Base-by-base conservation (phyloP, 2,888 invertebrate species). In the Melieria omissa region DNA sequence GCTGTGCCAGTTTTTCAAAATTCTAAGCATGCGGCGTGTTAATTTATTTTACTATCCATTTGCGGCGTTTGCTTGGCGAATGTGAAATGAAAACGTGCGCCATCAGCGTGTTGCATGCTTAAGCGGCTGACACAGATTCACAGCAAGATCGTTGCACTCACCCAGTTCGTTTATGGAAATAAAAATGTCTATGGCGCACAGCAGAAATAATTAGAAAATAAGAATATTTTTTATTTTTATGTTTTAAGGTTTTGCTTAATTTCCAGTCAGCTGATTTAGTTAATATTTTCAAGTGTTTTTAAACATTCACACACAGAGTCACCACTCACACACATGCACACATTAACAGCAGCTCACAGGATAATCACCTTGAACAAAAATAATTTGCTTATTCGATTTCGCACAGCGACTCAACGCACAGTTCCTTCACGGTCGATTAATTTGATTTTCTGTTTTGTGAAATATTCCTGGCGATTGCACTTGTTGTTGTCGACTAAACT, bases 1-100 rank as follows among this genome's bases (percentile, higher is more conserved):
- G 52, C 55, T 71, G 70, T 44, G 71, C 64, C 73, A 70, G 62
- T 71, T 74, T 65, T 66, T 54, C 47, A 64, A 14, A 42, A 63
- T 57, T 70, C 16, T 29, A 69, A 69, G 49, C 67, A 60, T 42
- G 47, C 16, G 9, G 41, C n/a, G 62, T 61, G 14, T 46, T 29
- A 49, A 47, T 29, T 29, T 29, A 29, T 14, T 14, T 16, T 55
- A 29, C 29, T 0, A 55, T 55, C 55, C 14, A 55, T 14, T 55
- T 8, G 9, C 55, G 14, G 16, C 55, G 16, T 14, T 8, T 29
- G 9, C 14, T n/a, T 14, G 14, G 14, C 1, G 14, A 29, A 29
- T 29, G 29, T 29, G 29, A 29, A 29, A 29, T 29, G 4, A 63
- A 74, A 74, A 75, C 73, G 72, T 75, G 68, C 55, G 44, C 14